Base-by-base conservation (phyloP, 2,113 vertebrate species). In the Prietella phreatophila region DNA sequence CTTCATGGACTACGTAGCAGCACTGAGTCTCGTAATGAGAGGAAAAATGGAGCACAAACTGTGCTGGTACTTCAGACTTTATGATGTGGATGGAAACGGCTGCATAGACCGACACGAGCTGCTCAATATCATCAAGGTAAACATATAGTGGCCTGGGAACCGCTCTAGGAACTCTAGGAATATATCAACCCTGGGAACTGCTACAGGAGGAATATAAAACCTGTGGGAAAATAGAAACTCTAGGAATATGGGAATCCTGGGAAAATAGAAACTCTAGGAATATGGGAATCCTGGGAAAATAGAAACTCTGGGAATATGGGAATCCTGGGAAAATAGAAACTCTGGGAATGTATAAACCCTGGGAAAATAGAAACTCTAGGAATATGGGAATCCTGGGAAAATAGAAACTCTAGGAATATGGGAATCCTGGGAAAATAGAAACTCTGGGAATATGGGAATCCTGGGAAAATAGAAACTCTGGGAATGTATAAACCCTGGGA, bases 11-110 rank as follows among this genome's bases (percentile, higher is more conserved):
- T 98, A 98, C 0, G 97, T 98, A 88, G 97, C 97, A 0, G 97
- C 97, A 4, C 95, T 98, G 85, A 97, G 97, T 90, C 95, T 98
- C 0, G 96, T 98, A 84, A 96, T 98, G 92, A 92, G 97, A 17
- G 97, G 97, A 14, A 98, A 97, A 93, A 97, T 98, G 96, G 97
- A 98, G 93, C 97, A 98, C 93, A 98, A 98, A 73, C 87, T 98
- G 81, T 95, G 97, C 65, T 98, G 97, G 97, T 98, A 98, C 86
- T 98, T 98, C 94, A 97, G 97, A 85, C 97, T 98, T 9, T 98
- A 98, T 55, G 97, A 98, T 36, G 97, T 97, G 76, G 97, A 97
- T 13, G 97, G 97, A 69, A 98, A 98, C 0, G 97, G 97, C 91
- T 98, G 97, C 94, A 98, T 98, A 1, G 97, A 98, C 92, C 94